Conservation (phyloP, 2,888 invertebrate genomes). For the Coelinius sp. region DNA sequence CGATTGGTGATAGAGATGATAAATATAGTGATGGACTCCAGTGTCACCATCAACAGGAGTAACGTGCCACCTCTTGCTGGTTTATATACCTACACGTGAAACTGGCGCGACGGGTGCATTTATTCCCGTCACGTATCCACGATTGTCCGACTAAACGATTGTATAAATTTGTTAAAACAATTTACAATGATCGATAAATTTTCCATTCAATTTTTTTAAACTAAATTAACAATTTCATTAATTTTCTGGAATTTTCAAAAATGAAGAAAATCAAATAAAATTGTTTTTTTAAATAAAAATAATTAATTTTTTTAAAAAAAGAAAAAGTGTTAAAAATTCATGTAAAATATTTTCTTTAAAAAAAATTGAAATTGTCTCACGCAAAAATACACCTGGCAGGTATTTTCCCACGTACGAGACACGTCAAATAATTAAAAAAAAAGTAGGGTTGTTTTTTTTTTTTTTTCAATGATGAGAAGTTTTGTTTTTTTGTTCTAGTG, state of each 20-base stretch:
- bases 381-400: constrained; percentile 3
- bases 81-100: constrained; percentile 24
- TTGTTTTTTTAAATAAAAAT: no score
- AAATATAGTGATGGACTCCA: constrained; percentile 29
- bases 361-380: constrained; percentile 6
- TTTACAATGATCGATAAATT: constrained; percentile 12
- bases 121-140: constrained; percentile 37
- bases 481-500: constrained; percentile 53
- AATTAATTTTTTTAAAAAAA: background rate
- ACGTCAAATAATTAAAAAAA: constrained; percentile 46
- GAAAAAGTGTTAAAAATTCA: background rate
- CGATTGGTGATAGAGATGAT: constrained; percentile 40
- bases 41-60: constrained; percentile 7
- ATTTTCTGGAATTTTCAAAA: background rate
- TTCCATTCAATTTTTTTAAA: no score
- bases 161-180: constrained; percentile 27
- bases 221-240: background rate
- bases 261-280: no score
- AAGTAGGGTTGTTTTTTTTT: constrained; percentile 47
- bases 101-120: constrained; percentile 29
- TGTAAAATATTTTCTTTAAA: background rate
- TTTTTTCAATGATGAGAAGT: constrained; percentile 23
- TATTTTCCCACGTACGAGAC: constrained; percentile 28
- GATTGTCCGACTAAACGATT: constrained; percentile 36
- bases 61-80: background rate